phyloP scores from a whole-genome alignment of 2,888 invertebrate species.

The Rutpela maculata region DNA sequence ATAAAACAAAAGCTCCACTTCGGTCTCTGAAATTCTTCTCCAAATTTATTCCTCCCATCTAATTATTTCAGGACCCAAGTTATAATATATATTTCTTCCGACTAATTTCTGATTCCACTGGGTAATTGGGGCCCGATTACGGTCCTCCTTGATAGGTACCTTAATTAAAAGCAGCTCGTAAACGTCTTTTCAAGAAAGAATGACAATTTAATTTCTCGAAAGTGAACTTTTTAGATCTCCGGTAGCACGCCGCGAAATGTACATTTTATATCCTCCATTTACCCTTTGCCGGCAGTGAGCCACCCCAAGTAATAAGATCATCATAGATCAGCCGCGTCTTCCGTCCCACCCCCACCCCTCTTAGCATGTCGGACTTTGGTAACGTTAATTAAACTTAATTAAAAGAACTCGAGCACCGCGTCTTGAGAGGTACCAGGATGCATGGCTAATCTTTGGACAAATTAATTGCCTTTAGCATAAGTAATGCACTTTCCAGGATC shows the following conservation, averaged over 20 bases:
- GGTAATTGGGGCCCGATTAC: conserved; percentile 56
- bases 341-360: conserved; percentile 54
- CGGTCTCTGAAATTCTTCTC: conserved; percentile 3
- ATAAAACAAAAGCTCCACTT: not conserved
- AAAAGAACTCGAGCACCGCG: conserved; percentile 72
- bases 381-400: conserved; percentile 76
- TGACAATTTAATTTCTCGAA: conserved; percentile 64
- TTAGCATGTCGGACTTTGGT: conserved; percentile 73
- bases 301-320: conserved; percentile 65
- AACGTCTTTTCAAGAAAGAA: conserved; percentile 57
- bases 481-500: conserved; percentile 47
- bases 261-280: conserved; percentile 68
- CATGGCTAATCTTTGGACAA: conserved; percentile 74
- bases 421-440: conserved; percentile 72
- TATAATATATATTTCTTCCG: conserved; percentile 44
- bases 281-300: conserved; percentile 50
- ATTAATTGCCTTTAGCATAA: conserved; percentile 72
- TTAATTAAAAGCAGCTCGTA: conserved; percentile 63
- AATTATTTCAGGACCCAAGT: conserved; percentile 25
- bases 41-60: conserved; percentile 25
- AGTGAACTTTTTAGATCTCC: conserved; percentile 67
- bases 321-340: conserved; percentile 66
- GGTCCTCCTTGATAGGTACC: conserved; percentile 61
- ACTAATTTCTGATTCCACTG: conserved; percentile 51
- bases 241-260: conserved; percentile 64